These are phyloP conservation scores for Morone saxatilis DNA, from an alignment of 2,113 vertebrate species.

Conservation along the genomic window DNA sequence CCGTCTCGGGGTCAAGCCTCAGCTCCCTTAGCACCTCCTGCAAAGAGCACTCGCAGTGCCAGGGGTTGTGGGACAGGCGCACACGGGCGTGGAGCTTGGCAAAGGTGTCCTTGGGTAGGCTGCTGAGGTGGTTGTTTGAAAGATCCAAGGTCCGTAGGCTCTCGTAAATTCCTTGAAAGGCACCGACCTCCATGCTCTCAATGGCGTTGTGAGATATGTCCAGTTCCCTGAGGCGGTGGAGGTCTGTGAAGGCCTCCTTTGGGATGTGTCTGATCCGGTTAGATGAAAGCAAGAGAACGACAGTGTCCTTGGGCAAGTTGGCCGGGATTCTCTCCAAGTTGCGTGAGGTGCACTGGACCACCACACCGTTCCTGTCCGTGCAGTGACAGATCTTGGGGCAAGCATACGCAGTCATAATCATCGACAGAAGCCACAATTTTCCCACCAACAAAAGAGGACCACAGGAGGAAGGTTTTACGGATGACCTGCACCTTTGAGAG, in stretches of 20 bases:
- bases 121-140: conserved; percentile 89
- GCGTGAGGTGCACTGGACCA: conserved; percentile 87
- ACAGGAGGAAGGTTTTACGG: conserved; percentile 13
- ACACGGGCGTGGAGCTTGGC: conserved; percentile 86
- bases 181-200: conserved; percentile 84
- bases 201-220: conserved; percentile 90
- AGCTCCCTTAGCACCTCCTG: conserved; percentile 90
- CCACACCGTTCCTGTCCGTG: conserved; percentile 80
- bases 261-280: conserved; percentile 89
- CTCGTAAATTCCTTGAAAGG: conserved; percentile 87
- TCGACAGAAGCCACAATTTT: conserved; percentile 46
- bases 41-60: conserved; percentile 91
- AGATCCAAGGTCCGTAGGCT: conserved; percentile 88
- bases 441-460: conserved; percentile 1
- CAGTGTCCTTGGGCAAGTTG: conserved; percentile 86
- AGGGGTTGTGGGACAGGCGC: conserved; percentile 90
- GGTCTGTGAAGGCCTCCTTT: conserved; percentile 86
- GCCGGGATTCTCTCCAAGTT: conserved; percentile 87
- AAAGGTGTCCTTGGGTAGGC: conserved; percentile 89
- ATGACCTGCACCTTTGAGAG: conserved; percentile 35
- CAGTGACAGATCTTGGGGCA: conserved; percentile 90
- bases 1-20: conserved; percentile 86
- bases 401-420: conserved; percentile 2
- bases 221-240: conserved; percentile 87
- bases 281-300: conserved; percentile 88